Base-by-base conservation (phyloP, 2,888 invertebrate genomes). In the Sphaeridia pumilis region DNA sequence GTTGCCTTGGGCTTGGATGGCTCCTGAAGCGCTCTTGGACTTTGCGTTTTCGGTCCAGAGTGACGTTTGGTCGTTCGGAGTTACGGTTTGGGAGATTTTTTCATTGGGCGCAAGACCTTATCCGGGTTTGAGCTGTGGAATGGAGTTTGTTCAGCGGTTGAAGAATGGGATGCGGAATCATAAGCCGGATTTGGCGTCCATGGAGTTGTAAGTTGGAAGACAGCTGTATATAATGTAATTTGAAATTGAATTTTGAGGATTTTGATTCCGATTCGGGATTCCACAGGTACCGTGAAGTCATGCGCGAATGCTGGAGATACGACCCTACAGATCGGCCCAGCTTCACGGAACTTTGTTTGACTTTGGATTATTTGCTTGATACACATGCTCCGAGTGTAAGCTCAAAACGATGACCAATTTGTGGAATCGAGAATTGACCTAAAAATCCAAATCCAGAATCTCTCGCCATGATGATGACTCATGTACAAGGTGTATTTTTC, bases 271-370 rank as follows among this genome's bases (percentile, higher is more conserved):
- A n/a, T n/a, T n/a, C n/a, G n/a, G n/a, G n/a, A n/a, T n/a, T n/a
- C n/a, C n/a, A n/a, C 22, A 56, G 56, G 5, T 56, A 56, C 28
- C 25, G 28, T 12, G 36, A 50, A 5, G 26, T 51, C 3, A 54
- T 57, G 54, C 43, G 46, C 7, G 36, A 36, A 31, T 51, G 54
- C 26, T 57, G 57, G 57, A 26, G 48, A 3, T 54, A 26, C 24
- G 27, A 52, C 17, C 50, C 51, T 1, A 34, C 36, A 14, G 48
- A 52, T 10, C 35, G 57, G 12, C 57, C 57, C 2, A 26, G 41
- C 17, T 57, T 57, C 20, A 52, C 36, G 12, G 42, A 54, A 20
- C 26, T 57, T 22, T 50, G 50, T 25, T 44, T 50, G 4, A 50
- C 20, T 2, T 25, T 50, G 7, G 50, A 50, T 12, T 34, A 10